These are phyloP conservation scores for Drosophila rellima DNA, from an alignment of 2,888 invertebrate genomes.

Conservation along the genomic window DNA sequence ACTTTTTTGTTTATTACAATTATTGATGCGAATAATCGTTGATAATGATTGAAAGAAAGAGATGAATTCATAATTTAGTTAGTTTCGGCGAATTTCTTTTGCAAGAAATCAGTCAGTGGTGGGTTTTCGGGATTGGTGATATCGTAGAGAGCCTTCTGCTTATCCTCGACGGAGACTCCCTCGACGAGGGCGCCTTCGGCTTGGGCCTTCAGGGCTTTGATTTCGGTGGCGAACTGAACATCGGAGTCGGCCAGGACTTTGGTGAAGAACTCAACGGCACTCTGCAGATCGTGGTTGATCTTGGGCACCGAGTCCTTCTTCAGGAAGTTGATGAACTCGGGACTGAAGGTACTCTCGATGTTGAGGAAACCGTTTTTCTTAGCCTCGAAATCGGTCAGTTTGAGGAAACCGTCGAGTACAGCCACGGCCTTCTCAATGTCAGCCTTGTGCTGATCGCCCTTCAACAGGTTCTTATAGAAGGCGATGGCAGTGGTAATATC, in stretches of 20 bases:
- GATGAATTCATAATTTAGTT: constrained; percentile 44
- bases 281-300: constrained; percentile 63
- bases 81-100: constrained; percentile 67
- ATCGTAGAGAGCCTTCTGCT: constrained; percentile 65
- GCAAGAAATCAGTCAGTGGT: constrained; percentile 66
- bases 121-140: constrained; percentile 65
- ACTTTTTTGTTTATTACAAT: constrained; percentile 27
- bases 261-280: constrained; percentile 66
- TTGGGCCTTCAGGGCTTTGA: constrained; percentile 62
- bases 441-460: constrained; percentile 42
- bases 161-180: constrained; percentile 62
- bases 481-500: constrained; percentile 62
- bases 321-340: constrained; percentile 64
- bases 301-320: constrained; percentile 62
- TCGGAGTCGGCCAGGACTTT: constrained; percentile 59
- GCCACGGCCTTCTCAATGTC: constrained; percentile 64
- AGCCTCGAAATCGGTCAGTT: constrained; percentile 59
- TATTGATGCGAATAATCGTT: constrained; percentile 22
- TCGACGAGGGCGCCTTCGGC: constrained; percentile 60
- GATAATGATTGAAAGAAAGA: constrained; percentile 10
- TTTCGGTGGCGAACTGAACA: constrained; percentile 58
- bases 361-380: constrained; percentile 61
- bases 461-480: constrained; percentile 66
- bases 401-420: constrained; percentile 55
- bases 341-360: constrained; percentile 62